These are phyloP conservation scores for Parotocinclus haroldoi DNA, from an alignment of 2,797 vertebrate genomes.

Conservation along the genomic window DNA sequence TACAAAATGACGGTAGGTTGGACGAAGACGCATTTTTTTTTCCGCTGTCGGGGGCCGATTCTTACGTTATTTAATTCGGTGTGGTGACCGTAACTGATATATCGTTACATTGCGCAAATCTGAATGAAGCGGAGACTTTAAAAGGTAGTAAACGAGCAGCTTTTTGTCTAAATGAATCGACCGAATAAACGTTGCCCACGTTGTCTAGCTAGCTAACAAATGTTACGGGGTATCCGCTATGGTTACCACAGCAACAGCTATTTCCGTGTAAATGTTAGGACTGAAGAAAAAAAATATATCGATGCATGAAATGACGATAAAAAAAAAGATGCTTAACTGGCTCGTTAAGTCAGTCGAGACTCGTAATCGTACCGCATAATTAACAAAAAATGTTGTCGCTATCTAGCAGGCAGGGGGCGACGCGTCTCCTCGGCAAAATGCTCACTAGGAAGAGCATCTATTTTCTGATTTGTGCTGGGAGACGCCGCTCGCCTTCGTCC, in stretches of 20 bases:
- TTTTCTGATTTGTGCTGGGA: conserved; percentile 81
- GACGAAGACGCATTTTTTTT: not conserved
- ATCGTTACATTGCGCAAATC: not conserved
- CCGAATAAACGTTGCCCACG: too few relatives aligned
- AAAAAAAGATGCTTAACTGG: not conserved
- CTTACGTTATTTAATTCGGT: conserved; percentile 1
- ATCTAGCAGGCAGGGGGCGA: conserved; percentile 58
- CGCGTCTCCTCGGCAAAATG: conserved; percentile 65
- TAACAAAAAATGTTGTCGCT: conserved; percentile 33
- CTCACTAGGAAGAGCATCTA: conserved; percentile 68
- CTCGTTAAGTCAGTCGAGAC: conserved; percentile 23
- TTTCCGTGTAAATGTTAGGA: too few relatives aligned
- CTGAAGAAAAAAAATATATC: too few relatives aligned
- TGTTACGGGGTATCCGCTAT: too few relatives aligned
- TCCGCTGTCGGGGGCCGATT: not conserved
- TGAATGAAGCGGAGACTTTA: not conserved
- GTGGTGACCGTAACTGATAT: not conserved
- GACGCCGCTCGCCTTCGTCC: conserved; percentile 42
- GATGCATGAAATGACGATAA: too few relatives aligned
- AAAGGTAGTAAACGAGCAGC: too few relatives aligned
- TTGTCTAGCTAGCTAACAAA: too few relatives aligned
- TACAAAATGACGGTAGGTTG: not conserved
- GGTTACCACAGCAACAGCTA: too few relatives aligned
- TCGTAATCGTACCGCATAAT: conserved; percentile 31
- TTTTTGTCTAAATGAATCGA: too few relatives aligned